Evolutionary conservation across 2,797 vertebrate species (phyloP), one percentile per base, ranked within the genome.

Genomic region (Holocentrus rufus): DNA sequence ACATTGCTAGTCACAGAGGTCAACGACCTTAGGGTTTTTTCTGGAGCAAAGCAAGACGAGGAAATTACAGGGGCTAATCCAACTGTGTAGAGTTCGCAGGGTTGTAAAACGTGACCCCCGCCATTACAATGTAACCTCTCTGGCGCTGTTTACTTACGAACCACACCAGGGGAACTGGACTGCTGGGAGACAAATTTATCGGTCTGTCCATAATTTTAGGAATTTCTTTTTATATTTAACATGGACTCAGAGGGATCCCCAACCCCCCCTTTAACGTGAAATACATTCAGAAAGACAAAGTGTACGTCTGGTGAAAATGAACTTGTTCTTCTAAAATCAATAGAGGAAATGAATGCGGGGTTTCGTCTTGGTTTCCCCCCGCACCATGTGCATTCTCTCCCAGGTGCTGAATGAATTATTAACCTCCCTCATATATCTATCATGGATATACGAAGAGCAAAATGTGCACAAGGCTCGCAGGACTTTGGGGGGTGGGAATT

Each of bases 341-440:
- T 63, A 44, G 67, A 85, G 87, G 82, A 90, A 88, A 89, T 89
- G 79, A 88, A 82, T 9, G 1, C 53, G 65, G 65, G 69, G 73
- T 71, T 83, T 78, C 52, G 7, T 65, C 67, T 74, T 23, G 4
- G 54, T 67, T 82, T 50, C 67, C 74, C 52, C 57, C 68, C 9
- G 36, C 22, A 20, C 49, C 5, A 27, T 27, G 25, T 67, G 62
- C 53, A 58, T 65, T 64, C 76, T 86, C 57, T 83, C 81, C 81
- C 75, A 82, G 86, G 86, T 89, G 90, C 54, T 65, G 79, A 90
- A 88, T 86, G 80, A 92, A 76, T 85, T 84, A 70, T 72, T 85
- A 78, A 80, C 69, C 83, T 69, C 67, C 56, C 68, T 80, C 74
- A 20, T 86, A 80, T 82, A 88, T 85, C 72, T 80, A 82, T 85